Evolutionary conservation across 2,888 invertebrate species (phyloP).

Genomic region (Phengaris alcon): DNA sequence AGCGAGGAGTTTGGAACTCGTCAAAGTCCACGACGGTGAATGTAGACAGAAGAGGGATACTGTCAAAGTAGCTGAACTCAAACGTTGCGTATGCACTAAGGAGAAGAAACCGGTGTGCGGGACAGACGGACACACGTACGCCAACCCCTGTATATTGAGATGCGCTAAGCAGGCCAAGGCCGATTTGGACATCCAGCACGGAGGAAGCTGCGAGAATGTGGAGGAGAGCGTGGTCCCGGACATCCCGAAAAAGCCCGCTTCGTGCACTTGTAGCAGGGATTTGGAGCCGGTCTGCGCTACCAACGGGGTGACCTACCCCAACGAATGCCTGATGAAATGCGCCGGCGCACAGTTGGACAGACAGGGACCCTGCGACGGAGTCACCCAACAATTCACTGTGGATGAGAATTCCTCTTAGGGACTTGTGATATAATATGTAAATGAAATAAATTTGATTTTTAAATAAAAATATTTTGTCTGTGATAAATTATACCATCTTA

Average conservation of each 20-base stretch:
- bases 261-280: slow-evolving; percentile 42
- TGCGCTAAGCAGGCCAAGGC: slow-evolving; percentile 38
- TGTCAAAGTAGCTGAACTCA: background rate
- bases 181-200: background rate
- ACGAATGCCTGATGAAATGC: slow-evolving; percentile 82
- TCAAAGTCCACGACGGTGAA: slow-evolving; percentile 10
- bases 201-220: slow-evolving; percentile 7
- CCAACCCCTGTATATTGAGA: slow-evolving; percentile 44
- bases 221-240: slow-evolving; percentile 27
- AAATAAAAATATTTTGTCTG: no score
- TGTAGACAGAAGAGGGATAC: slow-evolving; percentile 8
- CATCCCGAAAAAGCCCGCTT: slow-evolving; percentile 42
- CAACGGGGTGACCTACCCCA: slow-evolving; percentile 83
- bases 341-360: slow-evolving; percentile 40
- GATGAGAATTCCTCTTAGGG: background rate
- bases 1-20: slow-evolving; percentile 1
- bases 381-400: background rate
- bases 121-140: slow-evolving; percentile 42
- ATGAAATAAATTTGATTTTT: background rate
- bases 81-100: slow-evolving; percentile 29
- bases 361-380: slow-evolving; percentile 37
- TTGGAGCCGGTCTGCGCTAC: slow-evolving; percentile 82
- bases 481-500: no score
- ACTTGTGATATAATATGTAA: background rate
- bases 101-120: slow-evolving; percentile 33